Evolutionary conservation across 2,113 vertebrate genomes (phyloP), one percentile per base, ranked within the genome.

Genomic region (Protomyctophum bolini): DNA sequence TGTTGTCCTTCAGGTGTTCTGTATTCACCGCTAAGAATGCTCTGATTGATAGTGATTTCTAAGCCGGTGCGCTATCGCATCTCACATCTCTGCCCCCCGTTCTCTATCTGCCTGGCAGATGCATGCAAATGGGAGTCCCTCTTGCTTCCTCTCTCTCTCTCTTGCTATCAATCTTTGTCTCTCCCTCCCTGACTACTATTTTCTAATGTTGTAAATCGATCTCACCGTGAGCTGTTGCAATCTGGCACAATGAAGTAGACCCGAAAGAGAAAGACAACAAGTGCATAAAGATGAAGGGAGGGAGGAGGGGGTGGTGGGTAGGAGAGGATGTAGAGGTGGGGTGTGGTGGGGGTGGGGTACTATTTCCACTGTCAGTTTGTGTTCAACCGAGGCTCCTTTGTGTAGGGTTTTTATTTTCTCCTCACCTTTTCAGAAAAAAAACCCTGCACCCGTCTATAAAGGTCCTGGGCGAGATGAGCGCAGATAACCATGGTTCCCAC

Each of bases 401-500:
- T 90, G 67, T 85, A 87, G 82, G 85, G 84, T 21, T 58, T 29
- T 21, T 58, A 15, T 10, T 28, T n/a, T 45, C 85, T 83, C 89
- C 88, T 87, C 88, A 41, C 88, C 83, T 88, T 89, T 90, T 88
- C 79, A 89, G 77, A 92, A 65, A 89, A 75, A 92, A 73, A 89
- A 87, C 88, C 85, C 33, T 86, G 82, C 63, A 75, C 72, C 63
- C 65, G 54, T 86, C 79, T 89, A 76, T 87, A 87, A 90, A 91
- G 86, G 85, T 87, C 80, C 87, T 66, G 76, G 83, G 83, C 9
- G 66, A 89, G 89, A 91, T 89, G 90, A 88, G 88, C 83, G 68
- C 72, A 83, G 83, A 80, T 92, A 33, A 91, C 83, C 73, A 73
- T 52, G 80, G 82, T 91, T 92, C 91, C 89, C 93, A 92, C 90